Percentiles rank a stretch among this genome's conserved stretches.
phyloP scores from a whole-genome alignment of 2,797 vertebrate species.

The Hoplostethus mediterraneus region DNA sequence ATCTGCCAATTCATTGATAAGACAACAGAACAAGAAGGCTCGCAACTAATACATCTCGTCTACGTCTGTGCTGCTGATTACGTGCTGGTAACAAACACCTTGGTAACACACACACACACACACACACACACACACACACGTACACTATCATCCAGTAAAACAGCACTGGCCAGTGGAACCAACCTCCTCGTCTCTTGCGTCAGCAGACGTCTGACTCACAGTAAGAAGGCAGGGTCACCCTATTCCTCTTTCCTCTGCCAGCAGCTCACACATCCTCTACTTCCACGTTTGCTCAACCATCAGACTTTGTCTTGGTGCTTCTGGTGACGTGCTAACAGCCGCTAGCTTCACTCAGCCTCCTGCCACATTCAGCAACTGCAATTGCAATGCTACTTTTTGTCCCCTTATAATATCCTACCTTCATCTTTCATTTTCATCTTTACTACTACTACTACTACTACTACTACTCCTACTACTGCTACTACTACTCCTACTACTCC shows the following conservation, averaged over 20 bases:
- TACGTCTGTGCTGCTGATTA: too few species aligned
- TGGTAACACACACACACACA: not conserved
- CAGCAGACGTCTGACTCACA: not conserved
- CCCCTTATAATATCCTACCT: too few species aligned
- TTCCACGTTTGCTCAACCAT: not conserved
- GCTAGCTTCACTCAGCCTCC: too few species aligned
- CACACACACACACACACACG: not conserved
- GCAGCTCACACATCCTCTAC: not conserved
- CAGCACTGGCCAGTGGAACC: too few species aligned
- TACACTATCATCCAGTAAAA: not conserved
- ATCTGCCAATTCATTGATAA: not conserved
- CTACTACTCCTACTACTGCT: too few species aligned
- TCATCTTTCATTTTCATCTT: too few species aligned
- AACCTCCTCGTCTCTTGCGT: too few species aligned
- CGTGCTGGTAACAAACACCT: too few species aligned
- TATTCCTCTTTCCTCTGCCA: not conserved
- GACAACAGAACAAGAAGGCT: not conserved
- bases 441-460: too few species aligned
- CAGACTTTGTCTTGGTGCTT: not conserved
- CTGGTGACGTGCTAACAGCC: not conserved
- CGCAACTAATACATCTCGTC: not conserved
- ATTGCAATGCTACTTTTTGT: too few species aligned
- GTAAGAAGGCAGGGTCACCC: not conserved
- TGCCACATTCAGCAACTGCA: not conserved
- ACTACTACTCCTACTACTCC: too few species aligned